phyloP scores from a whole-genome alignment of 2,888 invertebrate species.

The Hirudinaria manillensis region DNA sequence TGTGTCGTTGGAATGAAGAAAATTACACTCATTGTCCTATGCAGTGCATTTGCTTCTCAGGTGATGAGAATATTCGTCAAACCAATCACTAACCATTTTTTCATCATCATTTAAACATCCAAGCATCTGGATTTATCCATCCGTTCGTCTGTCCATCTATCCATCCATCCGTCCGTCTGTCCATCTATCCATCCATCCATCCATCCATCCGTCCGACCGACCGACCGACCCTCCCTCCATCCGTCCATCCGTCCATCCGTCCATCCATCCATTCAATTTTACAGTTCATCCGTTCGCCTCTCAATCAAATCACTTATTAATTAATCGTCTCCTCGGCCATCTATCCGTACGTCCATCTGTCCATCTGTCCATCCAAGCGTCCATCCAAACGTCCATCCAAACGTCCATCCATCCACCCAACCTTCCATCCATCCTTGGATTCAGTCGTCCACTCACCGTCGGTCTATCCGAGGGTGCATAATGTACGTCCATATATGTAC shows the following conservation, averaged over 20 bases:
- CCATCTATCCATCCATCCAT: slow-evolving; percentile 14
- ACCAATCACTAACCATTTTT: neutral
- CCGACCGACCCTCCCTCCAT: neutral
- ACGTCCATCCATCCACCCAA: slow-evolving; percentile 1
- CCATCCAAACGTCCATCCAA: slow-evolving; percentile 1
- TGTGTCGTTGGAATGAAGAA: no score
- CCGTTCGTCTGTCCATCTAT: neutral
- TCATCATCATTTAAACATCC: neutral
- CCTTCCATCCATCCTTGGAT: neutral
- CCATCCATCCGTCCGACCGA: neutral
- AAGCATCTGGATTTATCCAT: neutral
- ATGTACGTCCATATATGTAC: slow-evolving; percentile 19
- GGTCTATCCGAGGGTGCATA: no score
- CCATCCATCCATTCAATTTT: neutral
- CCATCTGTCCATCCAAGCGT: neutral
- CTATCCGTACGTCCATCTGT: neutral
- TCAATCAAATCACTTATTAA: neutral
- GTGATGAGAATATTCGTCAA: neutral
- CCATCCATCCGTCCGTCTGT: slow-evolving; percentile 4
- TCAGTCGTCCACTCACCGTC: neutral
- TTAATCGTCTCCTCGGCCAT: neutral
- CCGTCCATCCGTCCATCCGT: slow-evolving; percentile 3
- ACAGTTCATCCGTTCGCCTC: neutral
- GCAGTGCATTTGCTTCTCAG: no score
- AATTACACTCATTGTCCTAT: no score